Evolutionary conservation across 1,140 invertebrate species (phyloP).

Genomic region (Camponotus pennsylvanicus): DNA sequence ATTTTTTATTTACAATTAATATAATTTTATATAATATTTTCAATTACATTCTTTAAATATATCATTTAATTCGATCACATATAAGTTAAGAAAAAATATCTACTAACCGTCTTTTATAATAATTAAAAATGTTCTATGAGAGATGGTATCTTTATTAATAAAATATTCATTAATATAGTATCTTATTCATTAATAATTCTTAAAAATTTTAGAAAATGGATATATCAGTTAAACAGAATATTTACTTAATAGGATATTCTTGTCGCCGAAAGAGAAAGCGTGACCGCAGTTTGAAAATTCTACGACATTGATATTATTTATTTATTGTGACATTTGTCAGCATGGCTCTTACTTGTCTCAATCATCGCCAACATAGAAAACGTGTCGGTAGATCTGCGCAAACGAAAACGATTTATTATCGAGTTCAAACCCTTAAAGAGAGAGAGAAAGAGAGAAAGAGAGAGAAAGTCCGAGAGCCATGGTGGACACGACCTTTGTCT

Average conservation of each 20-base stretch:
- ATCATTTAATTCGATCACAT: not conserved
- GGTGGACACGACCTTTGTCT: conserved; percentile 68
- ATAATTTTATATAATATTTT: not conserved
- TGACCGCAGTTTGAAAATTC: not conserved
- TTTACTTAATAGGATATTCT: no score
- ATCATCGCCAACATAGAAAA: not conserved
- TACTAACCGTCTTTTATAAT: not conserved
- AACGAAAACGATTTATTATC: conserved; percentile 55
- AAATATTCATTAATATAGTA: not conserved
- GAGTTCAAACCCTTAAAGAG: not conserved
- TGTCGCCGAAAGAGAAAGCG: not conserved
- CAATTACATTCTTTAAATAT: not conserved
- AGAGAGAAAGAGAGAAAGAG: not conserved
- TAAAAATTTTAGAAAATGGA: not conserved
- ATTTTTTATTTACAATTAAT: not conserved
- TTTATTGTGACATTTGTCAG: conserved; percentile 37
- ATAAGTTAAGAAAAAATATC: not conserved
- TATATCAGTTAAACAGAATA: not conserved
- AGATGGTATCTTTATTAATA: not conserved
- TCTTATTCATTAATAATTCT: not conserved
- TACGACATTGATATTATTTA: conserved; percentile 4
- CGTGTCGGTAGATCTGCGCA: no score
- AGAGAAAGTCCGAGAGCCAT: not conserved
- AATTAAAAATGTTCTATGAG: no score
- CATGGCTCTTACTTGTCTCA: not conserved